Evolutionary conservation across 2,113 vertebrate genomes (phyloP), one percentile per base, ranked within the genome.

Genomic region (Gasterosteus aculeatus): DNA sequence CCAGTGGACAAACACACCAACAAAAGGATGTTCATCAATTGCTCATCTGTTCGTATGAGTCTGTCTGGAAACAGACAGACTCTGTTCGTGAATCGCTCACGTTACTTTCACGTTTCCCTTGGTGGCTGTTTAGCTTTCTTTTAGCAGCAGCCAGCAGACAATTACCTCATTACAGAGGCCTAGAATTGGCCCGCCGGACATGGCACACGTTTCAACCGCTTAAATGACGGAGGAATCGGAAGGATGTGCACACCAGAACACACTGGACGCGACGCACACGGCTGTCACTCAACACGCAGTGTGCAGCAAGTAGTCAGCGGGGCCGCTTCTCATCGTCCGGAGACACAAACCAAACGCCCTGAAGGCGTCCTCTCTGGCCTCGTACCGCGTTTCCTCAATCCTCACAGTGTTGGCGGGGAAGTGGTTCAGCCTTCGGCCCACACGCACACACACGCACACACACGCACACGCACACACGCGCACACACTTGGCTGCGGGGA

Each of bases 371-470:
- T 67, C 12, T 69, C 46, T 26, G 8, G 1, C 57, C 35, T 26
- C 15, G 9, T 11, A 59, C 72, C 61, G 51, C 1, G 10, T 85
- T 71, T 56, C 58, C 22, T 69, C 51, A 31, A 77, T 44, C 58
- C 47, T 3, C 26, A 46, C 38, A 3, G 59, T 38, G 60, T 14
- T 53, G 35, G 10, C 11, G 7, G 66, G 65, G 65, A 61, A 5
- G 66, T 71, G 49, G 73, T 59, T 73, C 51, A 53, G 71, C 12
- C 33, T n/a, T 46, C 29, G 75, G 67, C 19, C 16, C 2, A 72
- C 63, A 74, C 6, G 0, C n/a, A 2, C 61, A 72, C 63, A 74
- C 6, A 1, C n/a, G 2, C 61, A 72, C 63, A 74, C 7, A 1
- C n/a, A 2, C 61, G 68, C 63, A 74, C 7, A 1, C n/a, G 2